Evolutionary conservation across 2,797 vertebrate genomes (phyloP).

Genomic region (Cuculus canorus): DNA sequence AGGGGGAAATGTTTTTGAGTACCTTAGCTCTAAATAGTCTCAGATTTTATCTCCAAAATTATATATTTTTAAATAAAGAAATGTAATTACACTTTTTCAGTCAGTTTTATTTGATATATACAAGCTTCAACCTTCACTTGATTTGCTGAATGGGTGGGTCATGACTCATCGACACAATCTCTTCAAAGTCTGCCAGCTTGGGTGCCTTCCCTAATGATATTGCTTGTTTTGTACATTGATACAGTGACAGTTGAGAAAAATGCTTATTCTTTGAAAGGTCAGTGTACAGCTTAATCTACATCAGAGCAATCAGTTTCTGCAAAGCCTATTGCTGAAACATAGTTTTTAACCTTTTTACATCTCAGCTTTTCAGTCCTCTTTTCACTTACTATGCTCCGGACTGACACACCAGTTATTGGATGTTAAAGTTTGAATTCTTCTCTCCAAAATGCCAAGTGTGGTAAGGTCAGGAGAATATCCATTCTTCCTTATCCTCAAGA

Average conservation of each 20-base stretch:
- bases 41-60: not conserved
- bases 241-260: conserved; percentile 75
- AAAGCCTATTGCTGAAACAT: conserved; percentile 62
- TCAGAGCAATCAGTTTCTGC: conserved; percentile 54
- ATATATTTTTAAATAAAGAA: not conserved
- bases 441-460: conserved; percentile 40
- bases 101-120: not conserved
- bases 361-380: conserved; percentile 47
- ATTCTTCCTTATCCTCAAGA: conserved; percentile 1
- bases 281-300: conserved; percentile 69
- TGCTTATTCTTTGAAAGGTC: conserved; percentile 75
- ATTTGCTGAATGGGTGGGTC: conserved; percentile 55
- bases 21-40: not conserved
- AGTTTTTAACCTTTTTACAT: conserved; percentile 75
- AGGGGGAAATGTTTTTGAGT: not conserved
- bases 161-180: conserved; percentile 45
- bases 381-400: not conserved
- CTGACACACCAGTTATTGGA: conserved; percentile 26
- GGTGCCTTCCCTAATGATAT: conserved; percentile 65
- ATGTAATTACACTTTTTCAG: not conserved
- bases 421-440: conserved; percentile 41
- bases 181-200: conserved; percentile 43
- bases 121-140: conserved; percentile 26
- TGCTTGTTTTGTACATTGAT: conserved; percentile 63
- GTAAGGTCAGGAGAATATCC: conserved; percentile 23